These are phyloP conservation scores for Gisinianus flammeolus DNA, from an alignment of 2,888 invertebrate species.

Conservation along the genomic window DNA sequence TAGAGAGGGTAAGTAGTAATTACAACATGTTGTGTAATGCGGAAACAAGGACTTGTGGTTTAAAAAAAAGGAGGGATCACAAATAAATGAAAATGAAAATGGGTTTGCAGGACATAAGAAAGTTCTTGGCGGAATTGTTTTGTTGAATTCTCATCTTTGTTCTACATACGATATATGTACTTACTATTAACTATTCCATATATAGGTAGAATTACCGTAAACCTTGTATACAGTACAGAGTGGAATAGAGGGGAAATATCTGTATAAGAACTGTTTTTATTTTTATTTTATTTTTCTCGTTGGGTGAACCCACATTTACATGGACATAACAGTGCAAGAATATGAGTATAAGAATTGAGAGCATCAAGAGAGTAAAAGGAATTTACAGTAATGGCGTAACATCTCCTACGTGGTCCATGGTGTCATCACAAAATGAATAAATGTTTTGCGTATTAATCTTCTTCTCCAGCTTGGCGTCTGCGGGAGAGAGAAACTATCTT, in stretches of 20 bases:
- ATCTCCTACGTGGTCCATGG: background rate
- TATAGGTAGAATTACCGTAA: too few relatives aligned
- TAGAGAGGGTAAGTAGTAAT: conserved; percentile 18
- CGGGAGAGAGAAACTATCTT: background rate
- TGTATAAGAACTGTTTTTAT: background rate
- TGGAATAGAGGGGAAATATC: too few relatives aligned
- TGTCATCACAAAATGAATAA: background rate
- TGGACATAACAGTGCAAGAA: background rate
- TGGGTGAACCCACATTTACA: background rate
- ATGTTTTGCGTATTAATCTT: conserved; percentile 13
- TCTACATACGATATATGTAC: too few relatives aligned
- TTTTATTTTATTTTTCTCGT: background rate
- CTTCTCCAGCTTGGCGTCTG: conserved; percentile 7
- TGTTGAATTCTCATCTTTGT: too few relatives aligned
- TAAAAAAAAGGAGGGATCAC: background rate
- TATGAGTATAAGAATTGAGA: background rate
- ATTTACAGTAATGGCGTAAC: background rate
- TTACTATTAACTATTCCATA: too few relatives aligned
- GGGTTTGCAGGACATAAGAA: conserved; percentile 2
- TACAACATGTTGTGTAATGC: conserved; percentile 30
- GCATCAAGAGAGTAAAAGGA: background rate
- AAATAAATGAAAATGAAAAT: too few relatives aligned
- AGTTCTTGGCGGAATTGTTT: background rate
- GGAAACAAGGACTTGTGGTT: conserved; percentile 22
- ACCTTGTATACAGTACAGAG: too few relatives aligned